A percentile compares a stretch with the other conserved stretches of the same genome.
phyloP scores from a whole-genome alignment of 2,113 vertebrate genomes.

The Mobula hypostoma region DNA sequence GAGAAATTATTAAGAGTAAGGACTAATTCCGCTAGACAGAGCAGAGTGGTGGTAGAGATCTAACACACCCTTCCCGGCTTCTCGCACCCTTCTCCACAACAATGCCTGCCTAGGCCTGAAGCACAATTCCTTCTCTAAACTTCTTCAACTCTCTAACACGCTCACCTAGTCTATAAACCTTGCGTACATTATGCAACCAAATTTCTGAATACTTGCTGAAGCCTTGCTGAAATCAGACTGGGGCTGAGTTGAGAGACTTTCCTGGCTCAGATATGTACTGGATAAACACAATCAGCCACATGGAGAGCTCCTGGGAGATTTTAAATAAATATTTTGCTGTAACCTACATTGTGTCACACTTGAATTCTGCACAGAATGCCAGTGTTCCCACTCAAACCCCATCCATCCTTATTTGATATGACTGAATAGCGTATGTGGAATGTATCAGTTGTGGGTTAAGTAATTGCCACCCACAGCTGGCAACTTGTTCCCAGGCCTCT shows the following conservation, averaged over 20 bases:
- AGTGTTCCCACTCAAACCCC: constrained; percentile 1
- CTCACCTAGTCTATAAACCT: not conserved
- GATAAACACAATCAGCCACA: constrained; percentile 11
- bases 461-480: not conserved
- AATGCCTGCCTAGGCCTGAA: not conserved
- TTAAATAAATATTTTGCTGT: not conserved
- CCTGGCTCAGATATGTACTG: not conserved
- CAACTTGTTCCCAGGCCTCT: not conserved
- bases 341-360: not conserved
- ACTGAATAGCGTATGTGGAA: not conserved
- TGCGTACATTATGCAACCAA: not conserved
- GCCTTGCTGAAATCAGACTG: not conserved
- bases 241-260: not conserved
- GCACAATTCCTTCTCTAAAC: not conserved
- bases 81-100: not conserved
- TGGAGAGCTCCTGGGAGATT: not conserved
- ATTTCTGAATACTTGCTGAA: not conserved
- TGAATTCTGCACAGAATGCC: not conserved
- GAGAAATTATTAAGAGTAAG: too few relatives aligned
- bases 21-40: too few relatives aligned
- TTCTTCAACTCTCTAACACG: not conserved
- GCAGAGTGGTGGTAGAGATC: too few relatives aligned
- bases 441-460: not conserved
- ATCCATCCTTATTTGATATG: not conserved
- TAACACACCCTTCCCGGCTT: too few relatives aligned